Evolutionary conservation across 2,797 vertebrate genomes (phyloP).

Genomic region (Dendrocincla fuliginosa): DNA sequence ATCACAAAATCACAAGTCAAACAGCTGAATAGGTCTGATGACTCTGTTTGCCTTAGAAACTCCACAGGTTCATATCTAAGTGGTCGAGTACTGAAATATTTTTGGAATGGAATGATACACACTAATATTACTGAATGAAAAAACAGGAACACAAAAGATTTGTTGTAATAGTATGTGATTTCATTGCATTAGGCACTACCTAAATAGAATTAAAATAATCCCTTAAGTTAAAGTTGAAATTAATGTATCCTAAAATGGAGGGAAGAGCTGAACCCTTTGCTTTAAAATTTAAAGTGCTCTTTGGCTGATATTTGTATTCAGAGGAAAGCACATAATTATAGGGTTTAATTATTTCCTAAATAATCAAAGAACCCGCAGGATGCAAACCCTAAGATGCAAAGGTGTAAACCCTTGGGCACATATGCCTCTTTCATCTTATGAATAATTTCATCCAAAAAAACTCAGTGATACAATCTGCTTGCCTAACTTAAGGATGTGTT

Average conservation of each 20-base stretch:
- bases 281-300: not conserved
- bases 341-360: not conserved
- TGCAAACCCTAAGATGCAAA: not conserved
- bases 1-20: not conserved
- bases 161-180: not conserved
- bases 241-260: not conserved
- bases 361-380: not conserved
- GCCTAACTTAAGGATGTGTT: not conserved
- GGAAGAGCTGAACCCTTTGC: not conserved
- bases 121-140: not conserved
- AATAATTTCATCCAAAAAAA: not conserved
- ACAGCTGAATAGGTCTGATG: not conserved
- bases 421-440: not conserved
- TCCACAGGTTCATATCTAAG: not conserved
- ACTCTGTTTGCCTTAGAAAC: not conserved
- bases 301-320: not conserved
- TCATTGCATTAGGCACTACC: not conserved
- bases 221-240: not conserved
- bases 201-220: not conserved
- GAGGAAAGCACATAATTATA: not conserved
- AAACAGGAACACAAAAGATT: not conserved
- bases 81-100: not conserved
- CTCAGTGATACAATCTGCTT: not conserved
- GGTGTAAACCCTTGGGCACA: not conserved
- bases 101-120: not conserved